These are phyloP conservation scores for Zophobas atratus DNA, from an alignment of 1,140 invertebrate species.

Conservation along the genomic window DNA sequence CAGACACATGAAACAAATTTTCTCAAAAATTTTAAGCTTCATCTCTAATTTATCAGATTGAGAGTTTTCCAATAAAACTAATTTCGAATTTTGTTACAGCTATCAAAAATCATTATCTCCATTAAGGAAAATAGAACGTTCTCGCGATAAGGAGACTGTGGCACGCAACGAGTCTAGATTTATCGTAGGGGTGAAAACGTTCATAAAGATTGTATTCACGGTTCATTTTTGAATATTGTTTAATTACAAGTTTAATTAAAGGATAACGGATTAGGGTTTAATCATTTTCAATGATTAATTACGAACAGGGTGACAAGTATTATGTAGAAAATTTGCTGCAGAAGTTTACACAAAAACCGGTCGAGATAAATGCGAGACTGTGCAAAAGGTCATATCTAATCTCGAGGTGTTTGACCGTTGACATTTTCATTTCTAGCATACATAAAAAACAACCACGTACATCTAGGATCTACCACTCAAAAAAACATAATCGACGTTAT, in stretches of 20 bases:
- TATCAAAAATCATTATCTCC: background rate
- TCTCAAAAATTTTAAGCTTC: too few species aligned
- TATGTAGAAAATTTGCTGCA: conserved; percentile 15
- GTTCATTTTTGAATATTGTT: background rate
- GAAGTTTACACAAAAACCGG: conserved; percentile 15
- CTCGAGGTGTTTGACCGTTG: conserved; percentile 21
- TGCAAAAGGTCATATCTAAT: conserved; percentile 21
- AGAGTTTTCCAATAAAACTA: background rate
- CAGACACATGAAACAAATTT: too few species aligned
- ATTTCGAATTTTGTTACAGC: conserved; percentile 7
- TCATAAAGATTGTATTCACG: background rate
- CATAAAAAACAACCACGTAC: conserved; percentile 4
- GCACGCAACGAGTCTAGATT: conserved; percentile 4
- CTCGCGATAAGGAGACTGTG: background rate
- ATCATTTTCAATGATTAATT: conserved; percentile 15
- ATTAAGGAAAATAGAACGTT: background rate
- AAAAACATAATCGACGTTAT: conserved; percentile 11
- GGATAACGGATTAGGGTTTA: conserved; percentile 8
- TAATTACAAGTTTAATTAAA: conserved; percentile 24
- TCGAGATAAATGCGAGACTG: background rate
- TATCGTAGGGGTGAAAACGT: background rate
- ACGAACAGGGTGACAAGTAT: conserved; percentile 1
- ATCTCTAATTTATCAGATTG: background rate
- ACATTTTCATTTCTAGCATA: conserved; percentile 7
- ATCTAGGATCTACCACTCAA: conserved; percentile 4